Percentiles rank a stretch among this genome's conserved stretches.
Conservation (phyloP, 2,888 invertebrate species). For the Tetramorium bicarinatum region DNA sequence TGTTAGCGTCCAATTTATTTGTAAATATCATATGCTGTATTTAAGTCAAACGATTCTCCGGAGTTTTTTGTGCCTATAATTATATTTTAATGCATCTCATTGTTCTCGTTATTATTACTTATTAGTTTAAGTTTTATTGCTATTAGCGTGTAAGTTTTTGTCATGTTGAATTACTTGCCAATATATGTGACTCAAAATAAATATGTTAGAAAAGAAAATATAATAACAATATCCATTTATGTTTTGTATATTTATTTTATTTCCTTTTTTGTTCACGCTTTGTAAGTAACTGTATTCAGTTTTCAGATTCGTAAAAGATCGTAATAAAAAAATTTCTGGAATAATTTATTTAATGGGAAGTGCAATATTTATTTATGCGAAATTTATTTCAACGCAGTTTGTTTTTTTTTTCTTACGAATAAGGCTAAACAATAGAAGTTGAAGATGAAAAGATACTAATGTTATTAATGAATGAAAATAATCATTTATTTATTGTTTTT, state of each 20-base stretch:
- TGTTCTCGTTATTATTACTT: constrained; percentile 16
- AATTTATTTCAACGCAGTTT: constrained; percentile 7
- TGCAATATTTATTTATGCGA: neutral
- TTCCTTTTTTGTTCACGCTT: constrained; percentile 68
- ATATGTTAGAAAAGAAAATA: constrained; percentile 83
- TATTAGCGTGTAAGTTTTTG: constrained; percentile 81
- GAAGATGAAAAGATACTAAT: neutral
- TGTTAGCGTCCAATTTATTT: constrained; percentile 65
- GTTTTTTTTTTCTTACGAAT: neutral
- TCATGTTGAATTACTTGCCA: constrained; percentile 82
- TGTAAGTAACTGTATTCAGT: constrained; percentile 32
- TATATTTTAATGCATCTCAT: constrained; percentile 15
- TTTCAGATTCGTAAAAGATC: neutral
- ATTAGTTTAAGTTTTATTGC: constrained; percentile 31
- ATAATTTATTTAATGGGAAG: neutral
- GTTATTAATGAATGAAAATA: neutral
- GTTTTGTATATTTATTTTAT: constrained; percentile 73
- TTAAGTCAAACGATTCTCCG: constrained; percentile 70
- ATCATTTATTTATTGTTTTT: neutral
- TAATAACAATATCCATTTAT: constrained; percentile 56
- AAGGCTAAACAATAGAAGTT: neutral
- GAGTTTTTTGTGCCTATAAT: constrained; percentile 26
- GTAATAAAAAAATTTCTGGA: neutral
- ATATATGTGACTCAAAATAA: constrained; percentile 82
- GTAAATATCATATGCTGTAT: constrained; percentile 80